These are phyloP conservation scores for Trogon melanurus DNA, from an alignment of 2,113 vertebrate species.

Conservation along the genomic window DNA sequence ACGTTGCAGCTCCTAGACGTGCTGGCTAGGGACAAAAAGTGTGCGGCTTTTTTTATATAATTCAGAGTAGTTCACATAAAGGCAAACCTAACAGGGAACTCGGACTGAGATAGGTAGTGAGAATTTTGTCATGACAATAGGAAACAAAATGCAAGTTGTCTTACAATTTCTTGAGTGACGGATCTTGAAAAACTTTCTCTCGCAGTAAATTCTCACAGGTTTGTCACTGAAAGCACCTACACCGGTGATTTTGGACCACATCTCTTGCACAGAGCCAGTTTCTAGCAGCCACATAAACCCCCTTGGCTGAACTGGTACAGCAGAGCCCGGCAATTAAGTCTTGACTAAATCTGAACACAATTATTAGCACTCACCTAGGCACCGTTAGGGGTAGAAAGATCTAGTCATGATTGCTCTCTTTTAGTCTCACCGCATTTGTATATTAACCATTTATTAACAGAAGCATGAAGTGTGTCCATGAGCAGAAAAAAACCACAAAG, in stretches of 20 bases:
- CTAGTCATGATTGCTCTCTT: not conserved
- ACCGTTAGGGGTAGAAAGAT: not conserved
- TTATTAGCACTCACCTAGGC: not conserved
- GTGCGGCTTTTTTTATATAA: not conserved
- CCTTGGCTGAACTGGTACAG: not conserved
- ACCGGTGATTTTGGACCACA: not conserved
- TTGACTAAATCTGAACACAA: not conserved
- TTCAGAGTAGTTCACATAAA: not conserved
- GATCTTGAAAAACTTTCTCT: not conserved
- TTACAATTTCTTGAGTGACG: not conserved
- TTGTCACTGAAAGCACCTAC: not conserved
- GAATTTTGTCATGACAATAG: not conserved
- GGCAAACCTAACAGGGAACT: not conserved
- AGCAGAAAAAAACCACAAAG: not conserved
- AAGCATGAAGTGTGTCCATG: not conserved
- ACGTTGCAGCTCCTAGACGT: not conserved
- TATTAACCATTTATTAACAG: not conserved
- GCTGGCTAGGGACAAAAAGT: not conserved
- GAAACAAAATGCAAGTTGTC: not conserved
- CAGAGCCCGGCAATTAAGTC: not conserved
- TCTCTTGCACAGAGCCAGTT: not conserved
- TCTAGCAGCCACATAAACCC: not conserved
- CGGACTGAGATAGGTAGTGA: not conserved
- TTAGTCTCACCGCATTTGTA: not conserved
- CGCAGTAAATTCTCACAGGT: not conserved